phyloP scores from a whole-genome alignment of 2,888 invertebrate genomes.

The Eupithecia subfuscata region DNA sequence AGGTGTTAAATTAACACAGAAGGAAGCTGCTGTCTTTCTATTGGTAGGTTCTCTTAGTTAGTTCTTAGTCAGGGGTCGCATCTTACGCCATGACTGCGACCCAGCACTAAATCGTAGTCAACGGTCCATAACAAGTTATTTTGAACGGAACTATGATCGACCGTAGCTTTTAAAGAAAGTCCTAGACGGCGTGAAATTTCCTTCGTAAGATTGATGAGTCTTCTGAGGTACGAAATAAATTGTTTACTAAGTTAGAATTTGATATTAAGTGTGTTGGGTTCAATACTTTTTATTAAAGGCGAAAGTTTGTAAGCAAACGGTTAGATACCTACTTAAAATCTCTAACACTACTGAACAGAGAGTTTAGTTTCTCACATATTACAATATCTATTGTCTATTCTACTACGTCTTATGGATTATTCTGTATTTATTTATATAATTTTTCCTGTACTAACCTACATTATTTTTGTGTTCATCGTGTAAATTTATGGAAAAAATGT shows the following conservation, averaged over 20 bases:
- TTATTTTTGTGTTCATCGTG: too few species aligned
- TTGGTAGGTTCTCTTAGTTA: too few species aligned
- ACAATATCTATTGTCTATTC: too few species aligned
- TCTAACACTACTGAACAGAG: too few species aligned
- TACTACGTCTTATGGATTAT: too few species aligned
- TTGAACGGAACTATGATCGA: slow-evolving; percentile 25
- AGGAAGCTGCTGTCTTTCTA: too few species aligned
- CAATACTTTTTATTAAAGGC: not conserved
- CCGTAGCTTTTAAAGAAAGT: slow-evolving; percentile 40
- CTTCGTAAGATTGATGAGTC: slow-evolving; percentile 38
- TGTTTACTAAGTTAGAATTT: not conserved
- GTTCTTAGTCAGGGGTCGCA: too few species aligned
- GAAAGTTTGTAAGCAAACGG: not conserved
- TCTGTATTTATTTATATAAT: too few species aligned
- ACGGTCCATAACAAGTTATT: not conserved
- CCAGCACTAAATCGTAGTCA: not conserved
- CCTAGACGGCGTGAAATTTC: slow-evolving; percentile 38
- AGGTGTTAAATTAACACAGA: not conserved
- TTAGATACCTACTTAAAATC: too few species aligned
- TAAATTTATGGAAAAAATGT: too few species aligned
- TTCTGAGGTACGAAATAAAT: slow-evolving; percentile 4
- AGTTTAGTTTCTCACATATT: not conserved
- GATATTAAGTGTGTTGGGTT: not conserved
- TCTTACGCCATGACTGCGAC: too few species aligned
- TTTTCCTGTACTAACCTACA: too few species aligned